Evolutionary conservation across 2,888 invertebrate genomes (phyloP).

Genomic region (Petrolisthes cinctipes): DNA sequence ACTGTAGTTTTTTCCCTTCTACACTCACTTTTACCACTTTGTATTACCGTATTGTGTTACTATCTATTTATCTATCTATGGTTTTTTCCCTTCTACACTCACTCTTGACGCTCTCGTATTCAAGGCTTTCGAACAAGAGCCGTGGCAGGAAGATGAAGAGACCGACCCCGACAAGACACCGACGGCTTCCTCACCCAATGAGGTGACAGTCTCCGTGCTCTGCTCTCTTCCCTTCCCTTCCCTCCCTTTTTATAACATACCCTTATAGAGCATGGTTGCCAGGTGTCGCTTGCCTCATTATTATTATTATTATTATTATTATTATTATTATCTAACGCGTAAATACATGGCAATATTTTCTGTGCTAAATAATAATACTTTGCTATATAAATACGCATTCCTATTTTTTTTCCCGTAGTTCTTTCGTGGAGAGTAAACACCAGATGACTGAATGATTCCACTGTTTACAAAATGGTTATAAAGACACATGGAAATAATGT

Average conservation of each 20-base stretch:
- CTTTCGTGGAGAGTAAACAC: not conserved
- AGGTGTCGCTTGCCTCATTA: slow-evolving; percentile 1
- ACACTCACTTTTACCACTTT: not conserved
- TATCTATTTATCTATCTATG: not conserved
- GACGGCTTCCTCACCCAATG: slow-evolving; percentile 39
- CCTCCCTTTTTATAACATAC: slow-evolving; percentile 1
- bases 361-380: not conserved
- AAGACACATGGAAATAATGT: no score
- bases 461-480: no score
- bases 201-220: slow-evolving; percentile 35
- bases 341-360: slow-evolving; percentile 4
- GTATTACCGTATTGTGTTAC: not conserved
- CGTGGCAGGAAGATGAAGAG: slow-evolving; percentile 52
- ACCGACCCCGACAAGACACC: slow-evolving; percentile 42
- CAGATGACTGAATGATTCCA: not conserved
- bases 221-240: not conserved
- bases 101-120: not conserved
- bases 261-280: slow-evolving; percentile 9
- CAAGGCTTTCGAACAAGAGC: slow-evolving; percentile 52
- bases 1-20: not conserved
- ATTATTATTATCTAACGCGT: not conserved
- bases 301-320: no score
- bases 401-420: not conserved
- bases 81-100: not conserved
- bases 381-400: not conserved